A percentile compares a stretch with the other conserved stretches of the same genome.
Conservation (phyloP, 2,113 vertebrate species). For the Hydrolagus affinis region DNA sequence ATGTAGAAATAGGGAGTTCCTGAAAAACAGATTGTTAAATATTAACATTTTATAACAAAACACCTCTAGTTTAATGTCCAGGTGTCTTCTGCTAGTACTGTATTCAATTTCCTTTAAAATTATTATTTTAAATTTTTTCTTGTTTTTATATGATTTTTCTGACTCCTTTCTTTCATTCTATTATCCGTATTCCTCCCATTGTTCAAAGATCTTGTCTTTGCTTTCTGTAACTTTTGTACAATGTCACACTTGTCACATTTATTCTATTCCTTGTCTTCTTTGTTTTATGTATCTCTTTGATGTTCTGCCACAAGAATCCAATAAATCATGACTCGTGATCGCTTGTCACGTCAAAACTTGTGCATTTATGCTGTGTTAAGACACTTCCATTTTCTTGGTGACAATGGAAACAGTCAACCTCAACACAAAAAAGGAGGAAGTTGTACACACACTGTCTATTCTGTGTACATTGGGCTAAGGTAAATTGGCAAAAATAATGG, state of each 20-base stretch:
- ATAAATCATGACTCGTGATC: background rate
- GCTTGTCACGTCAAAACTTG: no score
- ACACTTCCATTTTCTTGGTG: slow-evolving; percentile 6
- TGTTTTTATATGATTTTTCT: background rate
- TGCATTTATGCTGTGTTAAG: background rate
- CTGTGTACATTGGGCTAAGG: no score
- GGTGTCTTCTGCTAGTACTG: background rate
- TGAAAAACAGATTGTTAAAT: background rate
- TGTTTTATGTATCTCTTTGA: background rate
- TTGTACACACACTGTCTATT: no score
- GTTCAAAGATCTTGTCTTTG: background rate
- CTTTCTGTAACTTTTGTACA: background rate
- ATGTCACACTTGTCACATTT: background rate
- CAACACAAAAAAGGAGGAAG: no score
- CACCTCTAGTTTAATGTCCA: background rate
- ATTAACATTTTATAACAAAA: background rate
- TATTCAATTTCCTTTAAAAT: background rate
- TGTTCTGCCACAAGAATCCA: background rate
- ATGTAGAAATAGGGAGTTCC: background rate
- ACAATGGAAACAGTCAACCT: background rate
- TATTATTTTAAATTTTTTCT: background rate
- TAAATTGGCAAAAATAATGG: no score
- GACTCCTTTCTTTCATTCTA: no score
- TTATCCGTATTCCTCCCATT: background rate
- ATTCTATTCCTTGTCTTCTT: background rate